Percentiles rank a stretch among this genome's conserved stretches.
Conservation (phyloP, 2,113 vertebrate species). For the Formicarius rufipectus region DNA sequence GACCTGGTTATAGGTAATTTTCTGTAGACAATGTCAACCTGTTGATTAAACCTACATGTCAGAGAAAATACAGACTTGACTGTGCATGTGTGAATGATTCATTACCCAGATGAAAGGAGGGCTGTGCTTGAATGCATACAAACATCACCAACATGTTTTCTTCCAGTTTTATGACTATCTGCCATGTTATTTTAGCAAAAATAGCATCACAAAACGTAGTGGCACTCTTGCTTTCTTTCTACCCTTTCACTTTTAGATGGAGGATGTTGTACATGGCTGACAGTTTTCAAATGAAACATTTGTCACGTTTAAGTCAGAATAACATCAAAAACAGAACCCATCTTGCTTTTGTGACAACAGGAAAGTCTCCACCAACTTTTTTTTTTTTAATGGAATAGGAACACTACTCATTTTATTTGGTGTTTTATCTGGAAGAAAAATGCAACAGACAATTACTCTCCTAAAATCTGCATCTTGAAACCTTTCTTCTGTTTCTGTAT, state of each 20-base stretch:
- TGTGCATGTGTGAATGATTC: constrained; percentile 29
- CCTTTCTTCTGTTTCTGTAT: background rate
- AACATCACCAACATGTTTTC: constrained; percentile 32
- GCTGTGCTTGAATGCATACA: background rate
- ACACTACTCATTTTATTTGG: background rate
- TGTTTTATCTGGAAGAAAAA: background rate
- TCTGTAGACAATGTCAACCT: background rate
- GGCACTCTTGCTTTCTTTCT: background rate
- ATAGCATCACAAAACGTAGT: background rate
- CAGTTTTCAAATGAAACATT: constrained; percentile 29
- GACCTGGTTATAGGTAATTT: background rate
- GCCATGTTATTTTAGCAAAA: constrained; percentile 19
- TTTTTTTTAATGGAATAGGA: background rate
- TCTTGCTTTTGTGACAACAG: background rate
- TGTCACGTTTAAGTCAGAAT: constrained; percentile 13
- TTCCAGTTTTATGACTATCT: constrained; percentile 26
- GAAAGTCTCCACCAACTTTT: background rate
- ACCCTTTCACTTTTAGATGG: background rate
- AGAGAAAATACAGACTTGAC: constrained; percentile 20
- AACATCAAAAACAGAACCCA: background rate
- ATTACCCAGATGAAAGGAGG: constrained; percentile 38
- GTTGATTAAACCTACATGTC: background rate
- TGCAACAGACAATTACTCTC: background rate
- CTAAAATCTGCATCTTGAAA: background rate
- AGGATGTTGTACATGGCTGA: background rate